These are phyloP conservation scores for Desmodus rotundus DNA, from an alignment of 2,113 vertebrate species.

Conservation along the genomic window DNA sequence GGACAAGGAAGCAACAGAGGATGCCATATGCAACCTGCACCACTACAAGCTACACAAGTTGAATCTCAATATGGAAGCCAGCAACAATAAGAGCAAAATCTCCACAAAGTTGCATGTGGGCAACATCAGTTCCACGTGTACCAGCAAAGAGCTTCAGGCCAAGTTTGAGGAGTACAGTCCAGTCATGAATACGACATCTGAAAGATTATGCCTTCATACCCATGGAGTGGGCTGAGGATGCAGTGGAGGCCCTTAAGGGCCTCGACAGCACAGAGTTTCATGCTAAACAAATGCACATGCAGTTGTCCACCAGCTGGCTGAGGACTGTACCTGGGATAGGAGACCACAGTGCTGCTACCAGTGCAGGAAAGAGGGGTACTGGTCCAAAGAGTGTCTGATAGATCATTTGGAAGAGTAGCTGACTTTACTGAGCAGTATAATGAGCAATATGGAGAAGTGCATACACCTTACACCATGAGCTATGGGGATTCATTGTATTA, in stretches of 20 bases:
- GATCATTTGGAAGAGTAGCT: too few relatives aligned
- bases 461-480: too few relatives aligned
- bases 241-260: conserved; percentile 93
- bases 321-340: too few relatives aligned
- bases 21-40: conserved; percentile 93
- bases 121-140: conserved; percentile 89
- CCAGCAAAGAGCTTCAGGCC: conserved; percentile 93
- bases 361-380: too few relatives aligned
- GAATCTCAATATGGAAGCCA: conserved; percentile 94
- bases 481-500: too few relatives aligned
- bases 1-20: conserved; percentile 89
- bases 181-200: conserved; percentile 96
- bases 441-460: too few relatives aligned
- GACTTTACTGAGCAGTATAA: too few relatives aligned
- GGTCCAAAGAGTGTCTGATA: too few relatives aligned
- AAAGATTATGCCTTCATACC: conserved; percentile 98
- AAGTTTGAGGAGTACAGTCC: conserved; percentile 94
- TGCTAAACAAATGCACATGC: conserved; percentile 71
- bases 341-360: too few relatives aligned
- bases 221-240: conserved; percentile 96
- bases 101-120: conserved; percentile 96
- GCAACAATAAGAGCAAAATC: conserved; percentile 91
- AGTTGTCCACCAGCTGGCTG: too few relatives aligned
- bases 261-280: conserved; percentile 94
- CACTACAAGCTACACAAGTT: conserved; percentile 94